These are phyloP conservation scores for Daubentonia madagascariensis DNA, from an alignment of 2,113 vertebrate genomes.

Conservation along the genomic window DNA sequence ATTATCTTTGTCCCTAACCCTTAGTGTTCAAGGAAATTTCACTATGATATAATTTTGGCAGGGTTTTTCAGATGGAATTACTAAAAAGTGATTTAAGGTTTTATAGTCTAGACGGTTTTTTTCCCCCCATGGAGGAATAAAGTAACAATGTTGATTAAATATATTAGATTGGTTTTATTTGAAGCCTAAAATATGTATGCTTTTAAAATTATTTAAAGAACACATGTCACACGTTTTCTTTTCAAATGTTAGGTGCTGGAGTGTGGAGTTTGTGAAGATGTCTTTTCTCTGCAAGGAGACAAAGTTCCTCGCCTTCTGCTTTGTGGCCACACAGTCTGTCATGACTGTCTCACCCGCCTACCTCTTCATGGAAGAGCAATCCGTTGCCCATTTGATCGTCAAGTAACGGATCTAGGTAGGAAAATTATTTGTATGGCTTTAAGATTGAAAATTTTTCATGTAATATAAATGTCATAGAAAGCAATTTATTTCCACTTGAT, in stretches of 20 bases:
- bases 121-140: neutral
- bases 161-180: neutral
- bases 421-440: neutral
- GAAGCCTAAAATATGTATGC: neutral
- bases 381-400: constrained; percentile 97
- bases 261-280: constrained; percentile 98
- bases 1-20: neutral
- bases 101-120: neutral
- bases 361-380: constrained; percentile 96
- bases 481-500: neutral
- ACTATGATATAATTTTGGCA: neutral
- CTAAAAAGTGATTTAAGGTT: constrained; percentile 24
- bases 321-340: constrained; percentile 97
- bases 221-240: neutral
- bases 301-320: constrained; percentile 96
- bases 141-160: constrained; percentile 10
- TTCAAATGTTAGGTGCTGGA: constrained; percentile 90
- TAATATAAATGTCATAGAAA: neutral
- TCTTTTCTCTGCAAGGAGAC: constrained; percentile 97
- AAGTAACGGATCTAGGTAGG: constrained; percentile 96
- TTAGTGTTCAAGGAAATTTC: constrained; percentile 33
- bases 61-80: neutral
- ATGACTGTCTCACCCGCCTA: constrained; percentile 96
- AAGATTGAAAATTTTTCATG: neutral
- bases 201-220: neutral